Evolutionary conservation across 2,113 vertebrate species (phyloP), one percentile per base, ranked within the genome.

Genomic region (Psammodynastes pulverulentus): DNA sequence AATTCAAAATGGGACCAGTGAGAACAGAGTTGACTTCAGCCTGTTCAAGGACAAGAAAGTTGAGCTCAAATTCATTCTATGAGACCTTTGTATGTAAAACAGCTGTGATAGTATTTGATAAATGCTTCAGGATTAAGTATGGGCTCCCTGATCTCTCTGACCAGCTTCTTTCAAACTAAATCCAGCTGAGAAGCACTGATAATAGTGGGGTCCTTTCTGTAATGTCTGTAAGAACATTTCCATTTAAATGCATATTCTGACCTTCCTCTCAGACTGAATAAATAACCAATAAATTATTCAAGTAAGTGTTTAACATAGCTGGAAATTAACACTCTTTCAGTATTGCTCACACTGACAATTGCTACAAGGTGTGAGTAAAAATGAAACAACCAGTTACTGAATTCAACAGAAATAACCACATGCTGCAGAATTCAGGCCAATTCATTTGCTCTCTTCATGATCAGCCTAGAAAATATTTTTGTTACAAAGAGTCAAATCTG

Each of bases 201-300:
- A 93, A 92, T 95, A 91, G 45, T 87, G 90, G 85, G 48, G 84
- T 93, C 91, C 91, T 86, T 94, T 93, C 88, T 93, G 89, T 92
- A 90, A 91, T 91, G 91, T 89, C 90, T 90, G 89, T 9, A 94
- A 92, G 89, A 93, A 85, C 58, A 43, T 96, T 96, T 92, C 93
- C 90, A 95, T 96, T 95, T 92, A 97, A 96, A 96, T 96, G 94
- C 94, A 86, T 24, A 87, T 52, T 89, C 94, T 90, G 58, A 94
- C 95, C 93, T 96, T 96, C 94, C 94, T 96, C 90, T 96, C 93
- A 94, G 91, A 93, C 94, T 95, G 93, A 96, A 96, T 95, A 96
- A 96, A 96, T 95, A 97, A 95, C 91, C 93, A 90, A 94, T 96
- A 95, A 95, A 95, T 95, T 95, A 97, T 96, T 96, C 93, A 96